Base-by-base conservation (phyloP, 2,888 invertebrate species). In the Drosophila kokeensis region DNA sequence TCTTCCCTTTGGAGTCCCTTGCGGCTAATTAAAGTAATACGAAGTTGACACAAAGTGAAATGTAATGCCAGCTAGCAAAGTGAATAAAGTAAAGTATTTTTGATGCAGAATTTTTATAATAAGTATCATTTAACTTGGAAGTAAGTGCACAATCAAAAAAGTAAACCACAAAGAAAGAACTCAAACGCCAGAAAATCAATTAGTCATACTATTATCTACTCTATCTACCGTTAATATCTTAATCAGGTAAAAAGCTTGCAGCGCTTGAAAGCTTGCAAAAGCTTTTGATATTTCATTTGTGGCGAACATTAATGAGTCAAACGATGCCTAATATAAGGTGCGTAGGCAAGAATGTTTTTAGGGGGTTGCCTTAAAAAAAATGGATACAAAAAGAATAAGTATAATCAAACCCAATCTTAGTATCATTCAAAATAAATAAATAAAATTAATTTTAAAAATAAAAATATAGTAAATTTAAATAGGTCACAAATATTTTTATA, bases 271-370 rank as follows among this genome's bases (percentile, higher is more conserved):
- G 50, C 61, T 27, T 27, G 0, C n/a, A 27, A 36, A 52, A 64
- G 57, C 48, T 67, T 55, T 45, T 13, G 15, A 7, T 18, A 67
- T 67, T 73, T 57, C 29, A 40, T 66, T 50, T 24, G 24, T 29
- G 24, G 7, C 21, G 8, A 24, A n/a, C 30, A 24, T 45, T 18
- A 10, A 24, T 0, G 7, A 58, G 3, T 18, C 30, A 21, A 42
- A 24, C 24, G 3, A 45, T 71, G 45, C 30, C 64, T 21, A 48
- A 53, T n/a, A 13, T 18, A 55, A 63, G 30, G 2, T 8, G 32
- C 24, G 32, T 38, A 52, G 29, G 8, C 8, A 13, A 13, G 0
- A 24, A 21, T 50, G 3, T 1, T 27, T 62, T 69, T 45, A 11
- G 13, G 6, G 11, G 8, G 18, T 24, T 21, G 8, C 4, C 4